phyloP scores from a whole-genome alignment of 2,888 invertebrate genomes.

The Prosopocoilus inquinatus region DNA sequence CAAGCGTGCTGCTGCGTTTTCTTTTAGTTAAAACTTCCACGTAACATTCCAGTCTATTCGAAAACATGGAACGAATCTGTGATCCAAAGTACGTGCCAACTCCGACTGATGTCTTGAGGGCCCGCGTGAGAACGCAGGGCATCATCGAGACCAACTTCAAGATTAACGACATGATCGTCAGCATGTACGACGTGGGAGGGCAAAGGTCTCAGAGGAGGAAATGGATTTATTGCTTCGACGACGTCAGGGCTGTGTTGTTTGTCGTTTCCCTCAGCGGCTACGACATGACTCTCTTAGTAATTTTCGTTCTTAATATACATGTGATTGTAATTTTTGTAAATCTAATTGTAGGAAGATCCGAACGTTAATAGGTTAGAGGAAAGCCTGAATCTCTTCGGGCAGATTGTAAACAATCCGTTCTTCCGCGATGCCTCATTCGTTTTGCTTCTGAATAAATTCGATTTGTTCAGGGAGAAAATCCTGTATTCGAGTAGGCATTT shows the following conservation, averaged over 20 bases:
- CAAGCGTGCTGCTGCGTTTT: background rate
- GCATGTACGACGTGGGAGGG: conserved; percentile 67
- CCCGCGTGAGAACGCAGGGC: conserved; percentile 64
- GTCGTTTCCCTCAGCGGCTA: conserved; percentile 66
- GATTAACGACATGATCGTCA: conserved; percentile 58
- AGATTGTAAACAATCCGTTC: conserved; percentile 64
- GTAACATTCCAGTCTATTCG: conserved; percentile 57
- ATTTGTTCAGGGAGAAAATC: conserved; percentile 65
- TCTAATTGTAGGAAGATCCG: conserved; percentile 58
- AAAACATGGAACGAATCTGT: conserved; percentile 65
- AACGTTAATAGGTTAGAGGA: conserved; percentile 62
- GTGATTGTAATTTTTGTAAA: too few species aligned
- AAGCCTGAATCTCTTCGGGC: conserved; percentile 62
- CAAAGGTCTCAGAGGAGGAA: conserved; percentile 64
- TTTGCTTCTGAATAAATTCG: conserved; percentile 64
- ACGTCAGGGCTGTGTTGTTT: conserved; percentile 62
- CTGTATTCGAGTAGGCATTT: conserved; percentile 61
- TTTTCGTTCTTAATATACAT: too few species aligned
- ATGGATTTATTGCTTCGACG: conserved; percentile 69
- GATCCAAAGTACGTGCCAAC: conserved; percentile 62
- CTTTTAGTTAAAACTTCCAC: background rate
- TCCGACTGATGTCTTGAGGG: conserved; percentile 63
- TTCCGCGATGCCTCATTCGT: conserved; percentile 63
- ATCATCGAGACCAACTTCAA: conserved; percentile 66
- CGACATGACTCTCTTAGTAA: conserved; percentile 62